Conservation (phyloP, 30 jellyfish, hydroid and myxozoan species). For the Chrysaora quinquecirrha region DNA sequence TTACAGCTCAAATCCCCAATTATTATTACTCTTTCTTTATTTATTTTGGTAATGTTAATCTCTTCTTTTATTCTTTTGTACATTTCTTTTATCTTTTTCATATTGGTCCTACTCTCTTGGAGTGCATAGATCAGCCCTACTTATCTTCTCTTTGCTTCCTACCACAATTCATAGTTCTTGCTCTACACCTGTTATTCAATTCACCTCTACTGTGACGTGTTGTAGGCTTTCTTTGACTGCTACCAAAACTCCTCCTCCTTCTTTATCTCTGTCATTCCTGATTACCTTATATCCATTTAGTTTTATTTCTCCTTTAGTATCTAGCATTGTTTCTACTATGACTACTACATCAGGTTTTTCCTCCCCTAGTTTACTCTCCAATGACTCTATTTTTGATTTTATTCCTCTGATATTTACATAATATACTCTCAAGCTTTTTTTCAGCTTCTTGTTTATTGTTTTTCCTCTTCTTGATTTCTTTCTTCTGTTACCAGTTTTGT, state of each 20-base stretch:
- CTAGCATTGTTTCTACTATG: constrained; percentile 26
- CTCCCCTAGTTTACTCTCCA: background rate
- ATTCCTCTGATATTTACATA: constrained; percentile 36
- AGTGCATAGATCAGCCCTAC: constrained; percentile 27
- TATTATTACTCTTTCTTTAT: background rate
- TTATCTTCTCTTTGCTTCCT: background rate
- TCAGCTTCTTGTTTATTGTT: background rate
- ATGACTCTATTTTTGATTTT: constrained; percentile 26
- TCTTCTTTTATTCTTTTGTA: constrained; percentile 8
- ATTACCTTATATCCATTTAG: constrained; percentile 2
- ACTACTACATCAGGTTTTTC: constrained; percentile 19
- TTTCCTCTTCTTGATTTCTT: background rate
- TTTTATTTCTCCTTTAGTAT: constrained; percentile 4
- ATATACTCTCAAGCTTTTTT: background rate
- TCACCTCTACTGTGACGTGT: background rate
- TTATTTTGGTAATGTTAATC: background rate
- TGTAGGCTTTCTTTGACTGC: background rate
- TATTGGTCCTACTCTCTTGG: background rate
- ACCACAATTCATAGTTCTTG: constrained; percentile 11
- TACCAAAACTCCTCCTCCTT: constrained; percentile 31
- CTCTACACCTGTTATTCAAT: background rate
- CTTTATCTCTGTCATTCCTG: constrained; percentile 1
- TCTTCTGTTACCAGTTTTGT: too few relatives aligned
- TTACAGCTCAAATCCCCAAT: constrained; percentile 15
- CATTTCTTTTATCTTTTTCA: background rate